Evolutionary conservation across 2,797 vertebrate genomes (phyloP).

Genomic region (Acrossocheilus wenchowensis): DNA sequence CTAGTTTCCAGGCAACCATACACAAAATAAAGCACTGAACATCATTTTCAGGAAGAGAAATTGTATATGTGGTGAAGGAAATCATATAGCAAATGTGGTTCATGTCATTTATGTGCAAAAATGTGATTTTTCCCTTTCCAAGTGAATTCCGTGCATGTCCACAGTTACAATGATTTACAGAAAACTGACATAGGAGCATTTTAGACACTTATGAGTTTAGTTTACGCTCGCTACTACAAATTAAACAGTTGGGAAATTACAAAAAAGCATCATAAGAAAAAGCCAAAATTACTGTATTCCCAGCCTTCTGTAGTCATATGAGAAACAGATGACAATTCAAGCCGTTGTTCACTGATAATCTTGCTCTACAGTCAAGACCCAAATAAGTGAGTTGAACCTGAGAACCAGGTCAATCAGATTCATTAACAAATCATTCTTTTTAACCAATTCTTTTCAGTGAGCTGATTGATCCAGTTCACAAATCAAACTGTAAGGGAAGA

Average conservation of each 20-base stretch:
- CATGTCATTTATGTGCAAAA: neutral
- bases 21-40: conserved; percentile 20
- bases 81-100: neutral
- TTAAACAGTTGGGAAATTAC: neutral
- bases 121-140: conserved; percentile 1
- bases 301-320: neutral
- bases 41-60: conserved; percentile 6
- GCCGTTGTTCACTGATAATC: neutral
- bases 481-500: neutral
- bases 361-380: neutral
- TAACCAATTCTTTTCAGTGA: neutral
- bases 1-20: conserved; percentile 36
- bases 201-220: neutral
- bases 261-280: neutral
- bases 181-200: neutral
- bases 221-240: neutral
- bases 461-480: neutral
- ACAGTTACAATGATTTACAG: conserved; percentile 1
- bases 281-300: neutral
- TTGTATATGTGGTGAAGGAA: neutral
- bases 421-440: neutral
- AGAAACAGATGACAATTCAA: neutral
- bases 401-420: neutral
- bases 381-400: neutral
- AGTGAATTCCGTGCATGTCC: neutral